phyloP scores from a whole-genome alignment of 2,113 vertebrate species.

The Parotia lawesii region DNA sequence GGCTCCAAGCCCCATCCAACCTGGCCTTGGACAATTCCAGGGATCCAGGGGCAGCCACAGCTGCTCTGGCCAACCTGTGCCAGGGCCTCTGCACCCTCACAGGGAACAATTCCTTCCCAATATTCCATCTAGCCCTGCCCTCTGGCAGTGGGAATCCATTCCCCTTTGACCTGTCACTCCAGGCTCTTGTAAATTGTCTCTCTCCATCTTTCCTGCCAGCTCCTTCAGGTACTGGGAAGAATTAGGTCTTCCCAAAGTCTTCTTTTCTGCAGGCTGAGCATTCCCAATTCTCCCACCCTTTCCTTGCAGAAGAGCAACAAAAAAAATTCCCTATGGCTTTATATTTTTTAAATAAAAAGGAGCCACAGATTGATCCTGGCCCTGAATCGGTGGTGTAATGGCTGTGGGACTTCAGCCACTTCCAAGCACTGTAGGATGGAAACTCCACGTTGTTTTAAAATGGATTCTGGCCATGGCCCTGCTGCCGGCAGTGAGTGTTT shows the following conservation, averaged over 20 bases:
- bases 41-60: not conserved
- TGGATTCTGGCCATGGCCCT: not conserved
- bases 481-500: slow-evolving; percentile 32
- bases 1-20: fast-evolving
- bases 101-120: not conserved
- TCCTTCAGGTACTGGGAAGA: not conserved
- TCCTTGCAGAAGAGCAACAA: not conserved
- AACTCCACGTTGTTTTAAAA: slow-evolving; percentile 1
- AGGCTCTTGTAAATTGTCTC: not conserved
- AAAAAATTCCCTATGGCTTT: not conserved
- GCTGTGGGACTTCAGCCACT: not conserved
- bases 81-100: not conserved
- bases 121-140: not conserved
- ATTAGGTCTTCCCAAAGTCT: not conserved
- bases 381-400: fast-evolving
- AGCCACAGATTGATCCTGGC: not conserved
- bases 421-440: not conserved
- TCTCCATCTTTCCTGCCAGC: not conserved
- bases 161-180: too few species aligned
- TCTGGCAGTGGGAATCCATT: not conserved
- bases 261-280: not conserved
- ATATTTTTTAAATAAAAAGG: not conserved
- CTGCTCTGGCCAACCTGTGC: not conserved
- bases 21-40: not conserved
- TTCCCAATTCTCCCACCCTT: not conserved